Percentiles rank a stretch among this genome's conserved stretches.
Conservation (phyloP, 2,888 invertebrate genomes). For the Sepioteuthis lessoniana region DNA sequence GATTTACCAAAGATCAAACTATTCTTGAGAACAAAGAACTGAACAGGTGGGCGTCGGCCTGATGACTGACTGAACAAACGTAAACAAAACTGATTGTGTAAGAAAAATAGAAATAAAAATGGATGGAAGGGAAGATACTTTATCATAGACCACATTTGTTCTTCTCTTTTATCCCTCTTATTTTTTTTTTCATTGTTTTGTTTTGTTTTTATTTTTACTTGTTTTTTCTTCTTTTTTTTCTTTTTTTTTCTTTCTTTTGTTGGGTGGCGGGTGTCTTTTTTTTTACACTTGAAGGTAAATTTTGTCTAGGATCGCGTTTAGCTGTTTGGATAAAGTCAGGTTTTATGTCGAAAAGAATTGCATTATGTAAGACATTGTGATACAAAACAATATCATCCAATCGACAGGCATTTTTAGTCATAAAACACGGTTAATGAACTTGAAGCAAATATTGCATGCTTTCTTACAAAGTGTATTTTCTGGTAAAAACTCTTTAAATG, state of each 20-base stretch:
- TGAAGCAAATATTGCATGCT: not conserved
- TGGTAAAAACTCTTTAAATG: too few relatives aligned
- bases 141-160: not conserved
- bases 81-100: not conserved
- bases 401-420: not conserved
- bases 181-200: not conserved
- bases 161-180: not conserved
- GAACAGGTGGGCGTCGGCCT: not conserved
- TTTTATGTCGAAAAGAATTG: not conserved
- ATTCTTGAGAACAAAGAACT: not conserved
- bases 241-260: not conserved
- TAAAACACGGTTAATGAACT: not conserved
- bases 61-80: not conserved
- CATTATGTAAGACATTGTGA: not conserved
- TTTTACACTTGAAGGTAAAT: not conserved
- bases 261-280: not conserved
- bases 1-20: not conserved
- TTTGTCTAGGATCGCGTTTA: not conserved
- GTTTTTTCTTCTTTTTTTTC: not conserved
- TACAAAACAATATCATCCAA: not conserved
- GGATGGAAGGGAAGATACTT: not conserved
- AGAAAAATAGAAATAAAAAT: not conserved
- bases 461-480: not conserved
- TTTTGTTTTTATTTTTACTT: not conserved
- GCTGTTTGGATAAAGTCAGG: not conserved